Evolutionary conservation across 2,113 vertebrate genomes (phyloP).

Genomic region (Origma solitaria): DNA sequence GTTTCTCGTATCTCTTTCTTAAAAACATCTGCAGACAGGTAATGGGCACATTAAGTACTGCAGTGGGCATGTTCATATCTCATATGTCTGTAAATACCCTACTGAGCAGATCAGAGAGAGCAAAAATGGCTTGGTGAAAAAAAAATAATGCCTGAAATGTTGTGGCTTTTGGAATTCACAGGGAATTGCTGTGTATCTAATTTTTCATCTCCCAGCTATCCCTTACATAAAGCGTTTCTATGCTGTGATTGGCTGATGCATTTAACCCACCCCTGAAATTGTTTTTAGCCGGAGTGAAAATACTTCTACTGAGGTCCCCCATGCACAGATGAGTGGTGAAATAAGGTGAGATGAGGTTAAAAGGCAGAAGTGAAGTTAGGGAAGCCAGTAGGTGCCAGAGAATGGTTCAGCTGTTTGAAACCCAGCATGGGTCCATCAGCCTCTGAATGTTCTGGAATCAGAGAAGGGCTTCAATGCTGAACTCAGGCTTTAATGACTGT

Average conservation of each 20-base stretch:
- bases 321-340: background rate
- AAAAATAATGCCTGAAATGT: background rate
- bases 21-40: background rate
- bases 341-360: background rate
- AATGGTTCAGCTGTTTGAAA: background rate
- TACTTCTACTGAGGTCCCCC: background rate
- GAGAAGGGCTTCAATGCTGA: background rate
- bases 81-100: background rate
- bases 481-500: background rate
- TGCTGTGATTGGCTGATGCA: background rate
- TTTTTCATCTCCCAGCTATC: background rate
- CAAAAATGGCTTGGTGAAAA: background rate
- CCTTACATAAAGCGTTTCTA: rapidly evolving
- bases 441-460: background rate
- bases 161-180: background rate
- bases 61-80: background rate
- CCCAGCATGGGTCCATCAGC: background rate
- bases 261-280: background rate
- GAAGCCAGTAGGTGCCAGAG: background rate
- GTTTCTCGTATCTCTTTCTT: background rate
- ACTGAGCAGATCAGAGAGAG: background rate
- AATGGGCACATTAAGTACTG: background rate
- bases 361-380: background rate
- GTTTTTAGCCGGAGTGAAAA: background rate
- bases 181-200: background rate